Evolutionary conservation across 2,888 invertebrate species (phyloP).

Genomic region (Trisateles emortualis): DNA sequence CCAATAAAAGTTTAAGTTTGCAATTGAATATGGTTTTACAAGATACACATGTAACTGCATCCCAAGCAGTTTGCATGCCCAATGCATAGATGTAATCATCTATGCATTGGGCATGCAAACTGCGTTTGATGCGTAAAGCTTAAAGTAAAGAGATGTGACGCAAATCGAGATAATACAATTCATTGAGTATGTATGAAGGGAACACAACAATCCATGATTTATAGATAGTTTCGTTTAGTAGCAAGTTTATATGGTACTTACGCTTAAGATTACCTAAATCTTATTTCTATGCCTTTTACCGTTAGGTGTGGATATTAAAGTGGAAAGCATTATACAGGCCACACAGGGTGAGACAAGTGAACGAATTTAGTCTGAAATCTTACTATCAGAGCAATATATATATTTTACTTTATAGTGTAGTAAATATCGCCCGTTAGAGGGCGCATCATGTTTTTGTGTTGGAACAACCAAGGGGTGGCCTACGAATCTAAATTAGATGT

Average conservation of each 20-base stretch:
- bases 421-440: no score
- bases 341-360: neutral
- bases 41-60: neutral
- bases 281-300: neutral
- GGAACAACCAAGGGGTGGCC: slow-evolving; percentile 5
- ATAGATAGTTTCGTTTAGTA: neutral
- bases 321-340: neutral
- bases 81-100: neutral
- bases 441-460: no score
- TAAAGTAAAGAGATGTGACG: neutral
- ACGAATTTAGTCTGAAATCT: no score
- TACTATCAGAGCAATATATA: no score
- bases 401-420: no score
- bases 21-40: no score
- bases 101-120: no score
- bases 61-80: neutral
- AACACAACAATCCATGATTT: neutral
- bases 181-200: slow-evolving; percentile 5
- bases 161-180: neutral
- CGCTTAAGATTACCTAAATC: neutral
- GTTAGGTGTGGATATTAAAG: neutral
- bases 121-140: neutral
- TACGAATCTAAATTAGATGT: slow-evolving; percentile 1
- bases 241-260: neutral
- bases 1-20: no score